These are phyloP conservation scores for Pterophyllum scalare DNA, from an alignment of 2,113 vertebrate genomes.

Conservation along the genomic window DNA sequence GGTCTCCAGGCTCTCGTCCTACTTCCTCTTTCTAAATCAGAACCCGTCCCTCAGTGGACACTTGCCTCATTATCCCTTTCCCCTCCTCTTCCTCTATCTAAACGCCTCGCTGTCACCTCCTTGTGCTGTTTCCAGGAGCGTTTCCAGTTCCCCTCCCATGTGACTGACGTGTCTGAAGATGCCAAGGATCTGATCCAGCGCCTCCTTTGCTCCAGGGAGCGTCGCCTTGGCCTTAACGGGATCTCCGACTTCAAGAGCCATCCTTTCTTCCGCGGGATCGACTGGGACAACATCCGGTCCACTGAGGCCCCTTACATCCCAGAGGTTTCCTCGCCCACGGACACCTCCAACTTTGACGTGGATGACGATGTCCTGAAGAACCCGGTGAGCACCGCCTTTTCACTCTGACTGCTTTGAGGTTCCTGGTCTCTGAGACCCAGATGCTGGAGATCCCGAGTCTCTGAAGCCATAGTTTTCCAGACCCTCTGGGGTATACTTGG, in stretches of 20 bases:
- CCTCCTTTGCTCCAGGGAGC: conserved; percentile 92
- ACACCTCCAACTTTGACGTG: conserved; percentile 98
- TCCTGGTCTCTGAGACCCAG: not conserved
- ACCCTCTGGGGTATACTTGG: no score
- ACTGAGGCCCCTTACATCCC: conserved; percentile 95
- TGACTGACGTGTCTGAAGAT: conserved; percentile 92
- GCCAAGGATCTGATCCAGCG: conserved; percentile 96
- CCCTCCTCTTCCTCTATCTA: not conserved
- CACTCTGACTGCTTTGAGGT: not conserved
- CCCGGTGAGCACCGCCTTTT: conserved; percentile 77
- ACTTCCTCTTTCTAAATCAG: conserved; percentile 65
- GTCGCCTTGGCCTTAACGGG: conserved; percentile 90
- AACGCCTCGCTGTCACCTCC: not conserved
- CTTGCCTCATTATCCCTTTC: not conserved
- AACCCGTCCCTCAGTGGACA: conserved; percentile 14
- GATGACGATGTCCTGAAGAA: conserved; percentile 96
- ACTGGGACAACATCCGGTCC: conserved; percentile 94
- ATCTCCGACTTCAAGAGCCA: conserved; percentile 94
- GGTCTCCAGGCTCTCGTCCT: conserved; percentile 62
- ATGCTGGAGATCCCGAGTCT: no score
- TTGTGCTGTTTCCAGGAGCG: conserved; percentile 83
- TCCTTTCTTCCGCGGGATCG: conserved; percentile 90
- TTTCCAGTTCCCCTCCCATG: conserved; percentile 95
- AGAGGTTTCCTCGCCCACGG: conserved; percentile 96
- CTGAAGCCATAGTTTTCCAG: no score